Conservation (phyloP, 2,113 vertebrate species). For the Talpa occidentalis region DNA sequence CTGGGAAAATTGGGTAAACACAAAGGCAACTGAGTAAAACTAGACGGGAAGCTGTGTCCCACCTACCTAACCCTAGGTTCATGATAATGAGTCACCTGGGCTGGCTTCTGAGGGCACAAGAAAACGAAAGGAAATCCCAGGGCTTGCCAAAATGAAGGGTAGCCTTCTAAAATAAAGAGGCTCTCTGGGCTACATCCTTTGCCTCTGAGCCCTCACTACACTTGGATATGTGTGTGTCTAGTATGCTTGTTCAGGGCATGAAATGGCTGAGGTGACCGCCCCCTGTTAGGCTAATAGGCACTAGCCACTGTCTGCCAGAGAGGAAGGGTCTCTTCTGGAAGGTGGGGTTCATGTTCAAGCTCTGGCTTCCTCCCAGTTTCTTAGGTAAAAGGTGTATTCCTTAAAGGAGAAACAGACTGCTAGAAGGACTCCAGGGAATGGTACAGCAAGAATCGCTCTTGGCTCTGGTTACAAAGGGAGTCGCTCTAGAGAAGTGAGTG, state of each 20-base stretch:
- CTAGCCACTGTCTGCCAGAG: not conserved
- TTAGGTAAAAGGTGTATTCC: not conserved
- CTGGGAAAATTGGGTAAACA: slow-evolving; percentile 51
- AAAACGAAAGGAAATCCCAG: slow-evolving; percentile 53
- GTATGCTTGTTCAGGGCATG: not conserved
- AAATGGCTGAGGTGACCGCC: not conserved
- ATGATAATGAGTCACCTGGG: not conserved
- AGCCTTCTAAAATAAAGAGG: not conserved
- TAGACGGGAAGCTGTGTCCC: not conserved
- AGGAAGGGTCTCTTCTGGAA: not conserved
- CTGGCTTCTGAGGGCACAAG: not conserved
- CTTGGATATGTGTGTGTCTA: not conserved
- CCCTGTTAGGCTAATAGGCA: not conserved
- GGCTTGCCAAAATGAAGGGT: not conserved
- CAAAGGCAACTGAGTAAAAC: no score
- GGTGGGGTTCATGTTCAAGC: not conserved
- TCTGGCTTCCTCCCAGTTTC: not conserved
- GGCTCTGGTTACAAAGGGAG: not conserved
- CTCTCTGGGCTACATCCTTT: not conserved
- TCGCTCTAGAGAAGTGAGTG: not conserved
- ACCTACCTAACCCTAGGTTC: not conserved
- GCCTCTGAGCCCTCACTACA: not conserved
- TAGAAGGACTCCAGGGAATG: not conserved
- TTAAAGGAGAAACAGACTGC: not conserved
- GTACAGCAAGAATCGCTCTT: not conserved